Conservation (phyloP, 1,140 invertebrate genomes). For the Hycleus cichorii region DNA sequence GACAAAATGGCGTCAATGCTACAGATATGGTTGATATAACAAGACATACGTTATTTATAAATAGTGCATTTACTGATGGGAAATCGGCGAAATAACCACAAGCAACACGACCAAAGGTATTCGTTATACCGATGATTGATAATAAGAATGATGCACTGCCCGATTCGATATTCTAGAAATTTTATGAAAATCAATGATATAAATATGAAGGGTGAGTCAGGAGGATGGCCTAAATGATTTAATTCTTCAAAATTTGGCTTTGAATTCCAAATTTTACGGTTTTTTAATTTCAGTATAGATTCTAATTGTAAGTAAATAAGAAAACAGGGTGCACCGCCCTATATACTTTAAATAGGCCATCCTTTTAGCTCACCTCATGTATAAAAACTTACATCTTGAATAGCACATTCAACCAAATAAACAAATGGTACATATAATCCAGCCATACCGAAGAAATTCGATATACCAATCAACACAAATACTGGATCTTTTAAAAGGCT, state of each 20-base stretch:
- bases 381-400: constrained; percentile 50
- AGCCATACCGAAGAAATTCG: constrained; percentile 90
- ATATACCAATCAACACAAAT: constrained; percentile 87
- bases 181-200: neutral
- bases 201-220: too few species aligned
- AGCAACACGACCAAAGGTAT: constrained; percentile 80
- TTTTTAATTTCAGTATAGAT: too few species aligned
- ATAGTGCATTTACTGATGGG: constrained; percentile 79
- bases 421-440: constrained; percentile 94
- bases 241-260: too few species aligned
- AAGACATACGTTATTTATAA: constrained; percentile 92
- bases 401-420: constrained; percentile 80
- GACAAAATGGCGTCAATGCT: constrained; percentile 75
- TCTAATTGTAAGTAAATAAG: too few species aligned
- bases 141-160: constrained; percentile 78
- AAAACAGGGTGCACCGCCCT: too few species aligned
- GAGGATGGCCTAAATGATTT: neutral
- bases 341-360: too few species aligned
- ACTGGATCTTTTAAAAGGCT: constrained; percentile 83
- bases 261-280: too few species aligned
- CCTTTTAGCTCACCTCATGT: too few species aligned
- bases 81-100: constrained; percentile 83
- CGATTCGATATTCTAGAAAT: constrained; percentile 62
- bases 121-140: constrained; percentile 93
- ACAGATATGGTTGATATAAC: constrained; percentile 83